Evolutionary conservation across 2,888 invertebrate genomes (phyloP).

Genomic region (Leptinotarsa rubiginosa): DNA sequence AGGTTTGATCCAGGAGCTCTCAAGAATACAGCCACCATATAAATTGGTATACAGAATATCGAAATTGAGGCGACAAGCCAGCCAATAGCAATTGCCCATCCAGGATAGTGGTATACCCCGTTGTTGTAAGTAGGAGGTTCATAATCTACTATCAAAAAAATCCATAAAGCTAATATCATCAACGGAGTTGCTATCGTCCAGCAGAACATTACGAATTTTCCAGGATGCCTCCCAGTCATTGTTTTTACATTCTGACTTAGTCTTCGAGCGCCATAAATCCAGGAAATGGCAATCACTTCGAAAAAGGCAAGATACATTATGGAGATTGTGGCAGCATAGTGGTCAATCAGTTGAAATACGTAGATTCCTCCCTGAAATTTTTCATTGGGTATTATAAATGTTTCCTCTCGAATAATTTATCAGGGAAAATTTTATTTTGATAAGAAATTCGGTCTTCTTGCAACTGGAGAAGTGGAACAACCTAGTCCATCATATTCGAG

Average conservation of each 20-base stretch:
- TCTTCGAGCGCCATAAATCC: constrained; percentile 89
- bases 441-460: neutral
- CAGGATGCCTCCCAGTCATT: constrained; percentile 88
- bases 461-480: too few relatives aligned
- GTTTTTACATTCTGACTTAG: constrained; percentile 86
- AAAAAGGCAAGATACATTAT: constrained; percentile 94
- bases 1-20: constrained; percentile 79
- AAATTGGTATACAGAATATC: constrained; percentile 86
- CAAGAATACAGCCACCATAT: constrained; percentile 79
- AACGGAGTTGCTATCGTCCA: constrained; percentile 87
- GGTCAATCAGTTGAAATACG: constrained; percentile 92
- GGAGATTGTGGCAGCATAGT: constrained; percentile 92
- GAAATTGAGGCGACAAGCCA: constrained; percentile 89
- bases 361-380: constrained; percentile 84
- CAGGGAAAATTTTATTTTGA: neutral
- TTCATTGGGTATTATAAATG: neutral
- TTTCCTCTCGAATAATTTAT: too few relatives aligned
- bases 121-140: constrained; percentile 87
- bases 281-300: constrained; percentile 90
- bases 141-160: constrained; percentile 89
- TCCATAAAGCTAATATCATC: constrained; percentile 86
- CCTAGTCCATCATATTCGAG: too few relatives aligned
- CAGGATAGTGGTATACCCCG: constrained; percentile 81
- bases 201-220: constrained; percentile 85
- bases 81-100: constrained; percentile 87